phyloP scores from a whole-genome alignment of 2,113 vertebrate species.

The Syngnathus scovelli region DNA sequence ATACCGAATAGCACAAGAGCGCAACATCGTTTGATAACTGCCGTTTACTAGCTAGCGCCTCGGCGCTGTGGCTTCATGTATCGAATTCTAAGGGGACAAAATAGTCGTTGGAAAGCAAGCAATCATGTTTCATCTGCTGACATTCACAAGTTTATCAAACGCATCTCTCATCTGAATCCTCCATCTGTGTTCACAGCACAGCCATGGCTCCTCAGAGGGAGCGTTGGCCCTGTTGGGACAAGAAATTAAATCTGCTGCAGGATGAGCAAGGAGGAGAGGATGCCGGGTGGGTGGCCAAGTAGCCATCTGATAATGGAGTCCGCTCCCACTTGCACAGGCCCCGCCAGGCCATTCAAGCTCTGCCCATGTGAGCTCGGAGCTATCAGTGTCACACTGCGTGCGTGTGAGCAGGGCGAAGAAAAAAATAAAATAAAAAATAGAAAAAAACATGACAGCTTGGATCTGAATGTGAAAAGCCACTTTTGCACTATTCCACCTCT shows the following conservation, averaged over 20 bases:
- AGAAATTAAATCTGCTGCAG: slow-evolving; percentile 62
- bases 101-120: neutral
- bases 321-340: slow-evolving; percentile 59
- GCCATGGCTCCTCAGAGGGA: slow-evolving; percentile 50
- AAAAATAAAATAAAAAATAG: neutral
- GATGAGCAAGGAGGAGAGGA: slow-evolving; percentile 19
- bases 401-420: neutral
- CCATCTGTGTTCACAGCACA: slow-evolving; percentile 43
- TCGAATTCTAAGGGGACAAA: neutral
- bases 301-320: slow-evolving; percentile 66
- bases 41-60: slow-evolving; percentile 24
- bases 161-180: slow-evolving; percentile 46
- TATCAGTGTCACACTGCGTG: slow-evolving; percentile 40
- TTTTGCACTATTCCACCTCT: neutral
- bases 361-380: slow-evolving; percentile 58
- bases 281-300: slow-evolving; percentile 52
- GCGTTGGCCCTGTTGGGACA: slow-evolving; percentile 64
- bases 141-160: slow-evolving; percentile 42
- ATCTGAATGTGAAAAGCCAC: slow-evolving; percentile 34
- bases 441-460: slow-evolving; percentile 34
- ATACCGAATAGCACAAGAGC: slow-evolving; percentile 25
- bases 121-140: slow-evolving; percentile 5
- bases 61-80: slow-evolving; percentile 26
- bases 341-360: slow-evolving; percentile 62
- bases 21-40: slow-evolving; percentile 26